Percentiles rank a stretch among this genome's conserved stretches.
Evolutionary conservation across 2,797 vertebrate species (phyloP).

Genomic region (Neomorphus geoffroyi): DNA sequence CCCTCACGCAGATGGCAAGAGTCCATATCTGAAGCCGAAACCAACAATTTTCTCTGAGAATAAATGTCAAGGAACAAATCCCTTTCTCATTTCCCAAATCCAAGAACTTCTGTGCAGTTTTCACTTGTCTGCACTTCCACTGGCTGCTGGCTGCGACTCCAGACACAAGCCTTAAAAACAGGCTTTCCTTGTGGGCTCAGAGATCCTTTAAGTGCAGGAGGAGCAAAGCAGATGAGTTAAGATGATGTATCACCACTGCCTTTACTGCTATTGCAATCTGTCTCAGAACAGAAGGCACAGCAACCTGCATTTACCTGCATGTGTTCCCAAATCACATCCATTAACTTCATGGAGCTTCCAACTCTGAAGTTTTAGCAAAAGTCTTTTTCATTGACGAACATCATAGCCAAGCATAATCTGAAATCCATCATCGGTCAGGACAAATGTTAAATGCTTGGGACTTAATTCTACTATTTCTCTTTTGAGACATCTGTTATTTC

Average conservation of each 20-base stretch:
- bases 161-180: not conserved
- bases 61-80: not conserved
- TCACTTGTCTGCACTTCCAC: not conserved
- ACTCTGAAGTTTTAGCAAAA: not conserved
- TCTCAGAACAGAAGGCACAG: not conserved
- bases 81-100: not conserved
- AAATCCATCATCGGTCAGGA: not conserved
- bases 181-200: not conserved
- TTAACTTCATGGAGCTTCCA: not conserved
- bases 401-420: not conserved
- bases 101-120: not conserved
- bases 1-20: rapidly evolving
- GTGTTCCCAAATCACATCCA: not conserved
- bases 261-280: not conserved
- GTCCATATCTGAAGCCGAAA: not conserved
- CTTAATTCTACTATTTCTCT: not conserved
- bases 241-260: not conserved
- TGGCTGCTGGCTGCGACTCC: not conserved
- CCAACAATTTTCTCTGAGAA: not conserved
- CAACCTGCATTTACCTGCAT: not conserved
- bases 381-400: not conserved
- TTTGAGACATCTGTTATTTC: not conserved
- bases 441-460: not conserved
- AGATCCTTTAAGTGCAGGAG: not conserved
- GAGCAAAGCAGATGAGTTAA: not conserved